Conservation (phyloP, 2,888 invertebrate species). For the Trimorus sp. region DNA sequence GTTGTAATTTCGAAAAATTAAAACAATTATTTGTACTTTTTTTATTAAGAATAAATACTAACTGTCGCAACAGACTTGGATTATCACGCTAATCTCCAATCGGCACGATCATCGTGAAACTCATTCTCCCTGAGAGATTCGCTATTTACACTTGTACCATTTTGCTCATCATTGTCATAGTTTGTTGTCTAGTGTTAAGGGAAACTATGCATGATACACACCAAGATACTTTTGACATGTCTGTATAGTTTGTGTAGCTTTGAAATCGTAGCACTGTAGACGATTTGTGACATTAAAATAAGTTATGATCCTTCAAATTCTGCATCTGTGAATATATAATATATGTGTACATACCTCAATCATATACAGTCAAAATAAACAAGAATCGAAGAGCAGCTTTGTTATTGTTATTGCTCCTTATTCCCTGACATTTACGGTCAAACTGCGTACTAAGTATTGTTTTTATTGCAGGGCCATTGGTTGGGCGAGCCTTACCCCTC, state of each 20-base stretch:
- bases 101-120: background rate
- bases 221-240: conserved; percentile 16
- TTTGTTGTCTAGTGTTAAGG: background rate
- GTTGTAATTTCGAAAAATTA: no score
- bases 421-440: conserved; percentile 11
- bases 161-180: conserved; percentile 11
- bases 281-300: conserved; percentile 29
- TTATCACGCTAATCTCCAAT: background rate
- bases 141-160: background rate
- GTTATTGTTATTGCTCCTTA: conserved; percentile 22
- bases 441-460: no score
- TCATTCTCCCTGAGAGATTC: background rate
- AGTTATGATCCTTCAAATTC: conserved; percentile 32
- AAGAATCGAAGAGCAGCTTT: conserved; percentile 14
- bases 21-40: no score
- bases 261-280: conserved; percentile 30
- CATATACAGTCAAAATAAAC: conserved; percentile 37
- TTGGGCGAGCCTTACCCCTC: conserved; percentile 47
- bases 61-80: no score
- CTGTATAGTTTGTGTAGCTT: conserved; percentile 50
- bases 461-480: conserved; percentile 49
- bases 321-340: conserved; percentile 50
- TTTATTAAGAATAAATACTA: no score
- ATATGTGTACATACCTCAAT: conserved; percentile 36
- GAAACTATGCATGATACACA: conserved; percentile 34